A percentile compares a stretch with the other conserved stretches of the same genome.
Conservation (phyloP, 2,797 vertebrate genomes). For the Pteropus rufus region DNA sequence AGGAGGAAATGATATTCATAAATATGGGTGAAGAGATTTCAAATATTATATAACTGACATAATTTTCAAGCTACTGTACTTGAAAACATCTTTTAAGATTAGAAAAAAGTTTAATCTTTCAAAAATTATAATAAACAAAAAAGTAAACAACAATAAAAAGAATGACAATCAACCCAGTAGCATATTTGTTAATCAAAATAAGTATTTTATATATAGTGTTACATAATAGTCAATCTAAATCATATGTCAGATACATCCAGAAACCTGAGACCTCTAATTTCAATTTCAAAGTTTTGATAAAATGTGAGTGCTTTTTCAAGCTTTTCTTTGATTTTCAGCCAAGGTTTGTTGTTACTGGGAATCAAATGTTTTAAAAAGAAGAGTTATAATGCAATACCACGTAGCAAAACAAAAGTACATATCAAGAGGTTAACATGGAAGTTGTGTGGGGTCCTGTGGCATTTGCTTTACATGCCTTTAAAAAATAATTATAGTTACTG, state of each 20-base stretch:
- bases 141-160: background rate
- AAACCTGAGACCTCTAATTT: background rate
- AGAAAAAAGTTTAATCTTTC: background rate
- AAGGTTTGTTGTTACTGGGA: conserved; percentile 45
- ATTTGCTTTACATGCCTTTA: background rate
- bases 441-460: rapidly evolving
- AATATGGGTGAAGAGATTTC: background rate
- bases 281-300: background rate
- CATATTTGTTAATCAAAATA: background rate
- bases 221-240: background rate
- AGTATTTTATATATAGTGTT: background rate
- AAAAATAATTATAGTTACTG: conserved; percentile 5
- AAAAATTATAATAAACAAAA: background rate
- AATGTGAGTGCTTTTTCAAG: background rate
- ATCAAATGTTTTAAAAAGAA: conserved; percentile 46
- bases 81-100: background rate
- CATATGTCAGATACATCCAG: background rate
- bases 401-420: background rate
- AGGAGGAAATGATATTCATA: background rate
- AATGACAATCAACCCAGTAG: background rate
- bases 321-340: conserved; percentile 17
- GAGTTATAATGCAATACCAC: conserved; percentile 7
- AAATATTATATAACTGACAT: background rate
- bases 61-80: background rate
- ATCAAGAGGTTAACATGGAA: background rate